Evolutionary conservation across 1,140 invertebrate genomes (phyloP), one percentile per base, ranked within the genome.

Genomic region (Plutomurus gul): DNA sequence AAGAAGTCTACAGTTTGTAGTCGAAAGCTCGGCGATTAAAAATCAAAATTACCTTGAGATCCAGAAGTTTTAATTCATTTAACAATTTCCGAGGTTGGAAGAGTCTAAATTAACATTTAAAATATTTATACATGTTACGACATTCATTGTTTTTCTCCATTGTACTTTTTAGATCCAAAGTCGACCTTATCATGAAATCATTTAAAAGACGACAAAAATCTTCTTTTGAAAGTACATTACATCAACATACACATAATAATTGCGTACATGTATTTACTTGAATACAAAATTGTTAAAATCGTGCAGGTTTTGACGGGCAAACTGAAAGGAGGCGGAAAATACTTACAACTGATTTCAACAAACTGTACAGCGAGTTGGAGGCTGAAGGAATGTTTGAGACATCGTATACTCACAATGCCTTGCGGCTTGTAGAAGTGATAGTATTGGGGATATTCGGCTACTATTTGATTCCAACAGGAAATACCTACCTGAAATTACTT

Each of bases 151-250:
- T n/a, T n/a, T n/a, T n/a, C n/a, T n/a, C n/a, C n/a, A n/a, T n/a
- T n/a, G n/a, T n/a, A n/a, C n/a, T n/a, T n/a, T 40, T 51, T 37
- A 51, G 76, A 4, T 77, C 60, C 36, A 77, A 56, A 39, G 78
- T 79, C 8, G 30, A n/a, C 30, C 18, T 49, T 4, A 75, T 74
- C 16, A 79, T 79, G 78, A 79, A 76, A n/a, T 43, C 51, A 30
- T 27, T 79, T 33, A 22, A 8, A 49, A 46, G 27, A 47, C 20
- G 72, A 10, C 56, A 25, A 3, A 30, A 25, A n/a, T 27, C 18
- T n/a, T 3, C 27, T 18, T 65, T 65, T 36, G 56, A 65, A 65
- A 30, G 56, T 65, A 33, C n/a, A 4, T 7, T 60, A n/a, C 7
- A 13, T 47, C 18, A 47, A 10, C 18, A 47, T 13, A n/a, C 10